Evolutionary conservation across 1,140 invertebrate species (phyloP), one percentile per base, ranked within the genome.

Genomic region (Procambarus clarkii): DNA sequence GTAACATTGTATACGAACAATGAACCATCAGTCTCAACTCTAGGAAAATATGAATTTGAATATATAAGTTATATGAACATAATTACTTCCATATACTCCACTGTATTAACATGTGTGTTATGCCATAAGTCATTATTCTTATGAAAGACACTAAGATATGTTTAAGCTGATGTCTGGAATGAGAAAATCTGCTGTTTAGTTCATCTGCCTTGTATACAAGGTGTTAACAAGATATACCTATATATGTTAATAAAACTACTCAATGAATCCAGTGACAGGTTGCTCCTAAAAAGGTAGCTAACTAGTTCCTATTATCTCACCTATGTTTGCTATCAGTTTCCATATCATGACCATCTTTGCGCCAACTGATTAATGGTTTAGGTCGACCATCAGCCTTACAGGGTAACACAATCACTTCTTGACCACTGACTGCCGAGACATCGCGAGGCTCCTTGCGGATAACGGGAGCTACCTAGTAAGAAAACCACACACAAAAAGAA

Each of bases 1-100:
- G 96, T 96, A 1, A 98, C 95, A 93, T 97, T 97, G 92, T 96
- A 96, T 78, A 99, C 96, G 93, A 97, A 96, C 79, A 99, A 95
- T 94, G 92, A 86, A 9, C 91, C 92, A 78, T 93, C 91, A 71
- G 48, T 44, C 76, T 92, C 91, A 50, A 93, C 88, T 69, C 92
- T 93, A 54, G 4, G 46, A 44, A 48, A 80, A 80, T 3, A 7
- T 13, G 13, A 58, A 58, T 58, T 4, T 58, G 4, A 58, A 58
- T n/a, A n/a, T n/a, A n/a, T n/a, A n/a, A n/a, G n/a, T n/a, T n/a
- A n/a, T n/a, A n/a, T n/a, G n/a, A n/a, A n/a, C n/a, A n/a, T n/a
- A n/a, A n/a, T n/a, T n/a, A n/a, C n/a, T n/a, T n/a, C n/a, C n/a
- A n/a, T n/a, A n/a, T n/a, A n/a, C n/a, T n/a, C n/a, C n/a, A n/a